Conservation (phyloP, 1,140 invertebrate genomes). For the Drosophila kikkawai region DNA sequence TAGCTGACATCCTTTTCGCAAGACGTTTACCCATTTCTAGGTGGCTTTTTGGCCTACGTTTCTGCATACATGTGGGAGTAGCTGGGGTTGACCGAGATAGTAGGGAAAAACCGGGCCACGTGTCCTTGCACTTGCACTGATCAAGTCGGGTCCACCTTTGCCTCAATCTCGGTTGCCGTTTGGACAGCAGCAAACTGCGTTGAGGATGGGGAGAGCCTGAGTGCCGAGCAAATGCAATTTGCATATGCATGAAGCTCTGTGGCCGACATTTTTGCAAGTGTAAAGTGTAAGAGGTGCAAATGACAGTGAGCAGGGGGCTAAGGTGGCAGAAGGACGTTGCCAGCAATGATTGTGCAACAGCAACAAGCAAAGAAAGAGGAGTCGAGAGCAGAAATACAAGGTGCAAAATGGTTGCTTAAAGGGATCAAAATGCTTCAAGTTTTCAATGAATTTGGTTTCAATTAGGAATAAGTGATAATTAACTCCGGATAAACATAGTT, state of each 20-base stretch:
- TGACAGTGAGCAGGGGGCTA: constrained; percentile 65
- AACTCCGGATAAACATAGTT: neutral
- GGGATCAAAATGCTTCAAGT: constrained; percentile 37
- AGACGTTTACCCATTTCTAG: constrained; percentile 6
- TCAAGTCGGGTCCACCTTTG: constrained; percentile 39
- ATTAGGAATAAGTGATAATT: neutral
- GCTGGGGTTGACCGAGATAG: neutral
- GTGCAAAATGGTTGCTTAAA: constrained; percentile 41
- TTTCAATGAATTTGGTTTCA: neutral
- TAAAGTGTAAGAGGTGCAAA: constrained; percentile 82
- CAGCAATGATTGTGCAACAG: constrained; percentile 63
- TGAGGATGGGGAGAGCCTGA: constrained; percentile 1
- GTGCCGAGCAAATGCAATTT: constrained; percentile 73
- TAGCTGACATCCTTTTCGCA: neutral
- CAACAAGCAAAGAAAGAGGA: constrained; percentile 12
- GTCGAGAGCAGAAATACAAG: neutral
- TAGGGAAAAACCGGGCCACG: neutral
- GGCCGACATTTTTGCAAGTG: constrained; percentile 80
- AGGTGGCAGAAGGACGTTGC: constrained; percentile 2
- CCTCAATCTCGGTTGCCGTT: constrained; percentile 52
- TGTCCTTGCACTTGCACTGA: constrained; percentile 41
- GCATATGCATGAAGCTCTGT: constrained; percentile 81
- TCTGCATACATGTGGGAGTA: neutral
- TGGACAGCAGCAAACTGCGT: constrained; percentile 24
- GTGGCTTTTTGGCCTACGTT: neutral